Conservation (phyloP, 1,140 invertebrate species). For the Bombyx mandarina region DNA sequence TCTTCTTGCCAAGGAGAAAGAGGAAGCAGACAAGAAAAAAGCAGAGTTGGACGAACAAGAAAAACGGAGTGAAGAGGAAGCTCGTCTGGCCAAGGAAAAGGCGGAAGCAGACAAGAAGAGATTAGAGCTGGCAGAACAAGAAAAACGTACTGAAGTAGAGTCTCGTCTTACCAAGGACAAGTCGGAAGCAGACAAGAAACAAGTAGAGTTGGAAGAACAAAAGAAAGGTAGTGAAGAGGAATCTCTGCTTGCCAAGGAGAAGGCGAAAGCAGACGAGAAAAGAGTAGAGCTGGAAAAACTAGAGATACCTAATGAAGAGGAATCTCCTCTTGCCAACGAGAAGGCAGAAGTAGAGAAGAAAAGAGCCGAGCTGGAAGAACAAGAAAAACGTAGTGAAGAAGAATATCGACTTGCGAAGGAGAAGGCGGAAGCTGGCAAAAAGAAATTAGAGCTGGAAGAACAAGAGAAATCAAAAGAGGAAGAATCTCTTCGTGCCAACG, state of each 20-base stretch:
- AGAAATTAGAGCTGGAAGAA: slow-evolving; percentile 18
- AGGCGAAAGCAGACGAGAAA: background rate
- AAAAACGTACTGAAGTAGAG: slow-evolving; percentile 17
- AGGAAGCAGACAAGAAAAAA: background rate
- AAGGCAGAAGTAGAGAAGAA: too few species aligned
- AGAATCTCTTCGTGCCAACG: slow-evolving; percentile 18
- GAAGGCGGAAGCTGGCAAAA: too few species aligned
- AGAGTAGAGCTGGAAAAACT: too few species aligned
- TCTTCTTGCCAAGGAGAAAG: background rate
- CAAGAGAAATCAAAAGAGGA: slow-evolving; percentile 17
- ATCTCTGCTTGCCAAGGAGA: background rate
- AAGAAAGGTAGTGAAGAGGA: slow-evolving; percentile 7
- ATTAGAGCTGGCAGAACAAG: too few species aligned
- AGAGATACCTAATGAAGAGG: too few species aligned
- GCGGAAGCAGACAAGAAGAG: background rate
- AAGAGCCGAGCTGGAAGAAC: too few species aligned
- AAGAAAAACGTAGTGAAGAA: too few species aligned
- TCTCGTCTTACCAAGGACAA: slow-evolving; percentile 3
- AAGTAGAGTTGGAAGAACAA: slow-evolving; percentile 11
- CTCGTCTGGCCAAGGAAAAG: slow-evolving; percentile 11
- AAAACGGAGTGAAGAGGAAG: background rate
- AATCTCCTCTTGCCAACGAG: too few species aligned
- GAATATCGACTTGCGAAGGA: too few species aligned
- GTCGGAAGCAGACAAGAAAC: slow-evolving; percentile 11
- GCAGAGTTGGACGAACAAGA: background rate